Evolutionary conservation across 1,140 invertebrate genomes (phyloP), one percentile per base, ranked within the genome.

Genomic region (Hycleus phaleratus): DNA sequence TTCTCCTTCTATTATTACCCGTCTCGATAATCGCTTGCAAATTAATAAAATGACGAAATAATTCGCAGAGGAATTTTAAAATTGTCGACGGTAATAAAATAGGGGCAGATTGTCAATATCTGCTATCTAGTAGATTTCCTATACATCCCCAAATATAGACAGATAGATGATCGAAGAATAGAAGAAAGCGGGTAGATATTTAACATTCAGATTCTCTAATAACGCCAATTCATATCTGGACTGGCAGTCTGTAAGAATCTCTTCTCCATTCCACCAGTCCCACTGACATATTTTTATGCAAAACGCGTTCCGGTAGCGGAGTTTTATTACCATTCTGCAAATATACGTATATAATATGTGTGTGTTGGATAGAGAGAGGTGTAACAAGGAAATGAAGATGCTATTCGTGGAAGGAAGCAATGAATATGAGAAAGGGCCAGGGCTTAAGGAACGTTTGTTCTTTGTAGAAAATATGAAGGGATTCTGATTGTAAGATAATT

Each of bases 281-380:
- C 59, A 5, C 59, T 4, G 63, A 70, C 69, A 71, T 71, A 71
- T 71, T 71, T 71, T 70, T 69, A 71, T 71, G 68, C 69, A 67
- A 69, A 71, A 66, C 68, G 62, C 67, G 69, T 71, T 68, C 69
- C 69, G 68, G 67, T 64, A 56, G 62, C 68, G 61, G 66, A 67
- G 66, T 69, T 71, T 71, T 71, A 71, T 71, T 71, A 68, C 68
- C 32, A 32, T 32, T 32, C 32, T 32, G 4, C 7, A 18, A 18
- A 32, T 32, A 32, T 32, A 65, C 48, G 57, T 58, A 64, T 63
- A 67, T 68, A 69, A 70, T 69, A 63, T 66, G 12, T 25, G 42
- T n/a, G 57, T 24, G 46, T 24, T 40, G 2, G 52, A 49, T 10
- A 46, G 45, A 46, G 46, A 55, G 4, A 32, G 32, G 4, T 4